Conservation (phyloP, 35 echinoderm and acorn worm genomes). For the Lytechinus pictus region DNA sequence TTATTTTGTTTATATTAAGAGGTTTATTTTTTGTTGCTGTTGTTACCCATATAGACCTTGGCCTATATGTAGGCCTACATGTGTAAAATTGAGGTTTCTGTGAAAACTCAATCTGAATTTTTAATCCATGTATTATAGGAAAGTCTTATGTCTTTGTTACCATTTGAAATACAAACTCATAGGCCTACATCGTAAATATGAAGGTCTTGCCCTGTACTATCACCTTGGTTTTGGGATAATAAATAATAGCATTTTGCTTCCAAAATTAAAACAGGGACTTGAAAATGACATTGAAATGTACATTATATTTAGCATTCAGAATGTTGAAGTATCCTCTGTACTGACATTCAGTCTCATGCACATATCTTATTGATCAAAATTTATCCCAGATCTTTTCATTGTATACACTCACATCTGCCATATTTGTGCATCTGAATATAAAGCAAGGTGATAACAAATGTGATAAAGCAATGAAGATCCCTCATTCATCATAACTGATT, state of each 20-base stretch:
- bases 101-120: too few relatives aligned
- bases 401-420: neutral
- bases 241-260: neutral
- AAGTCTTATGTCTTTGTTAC: too few relatives aligned
- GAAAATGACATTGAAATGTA: neutral
- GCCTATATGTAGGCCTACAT: too few relatives aligned
- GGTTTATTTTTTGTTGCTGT: too few relatives aligned
- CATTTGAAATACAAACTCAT: too few relatives aligned
- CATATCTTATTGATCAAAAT: neutral
- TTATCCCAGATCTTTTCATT: neutral
- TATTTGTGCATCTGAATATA: neutral
- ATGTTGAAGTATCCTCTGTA: neutral
- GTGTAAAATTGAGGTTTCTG: too few relatives aligned
- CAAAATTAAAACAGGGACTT: too few relatives aligned
- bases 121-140: too few relatives aligned
- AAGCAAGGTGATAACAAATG: neutral
- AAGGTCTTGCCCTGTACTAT: neutral
- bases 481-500: neutral
- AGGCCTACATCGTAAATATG: too few relatives aligned
- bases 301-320: neutral
- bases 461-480: neutral
- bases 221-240: neutral
- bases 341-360: neutral
- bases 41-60: too few relatives aligned
- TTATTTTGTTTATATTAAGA: too few relatives aligned